Conservation (phyloP, 2,888 invertebrate genomes). For the Bedellia somnulentella region DNA sequence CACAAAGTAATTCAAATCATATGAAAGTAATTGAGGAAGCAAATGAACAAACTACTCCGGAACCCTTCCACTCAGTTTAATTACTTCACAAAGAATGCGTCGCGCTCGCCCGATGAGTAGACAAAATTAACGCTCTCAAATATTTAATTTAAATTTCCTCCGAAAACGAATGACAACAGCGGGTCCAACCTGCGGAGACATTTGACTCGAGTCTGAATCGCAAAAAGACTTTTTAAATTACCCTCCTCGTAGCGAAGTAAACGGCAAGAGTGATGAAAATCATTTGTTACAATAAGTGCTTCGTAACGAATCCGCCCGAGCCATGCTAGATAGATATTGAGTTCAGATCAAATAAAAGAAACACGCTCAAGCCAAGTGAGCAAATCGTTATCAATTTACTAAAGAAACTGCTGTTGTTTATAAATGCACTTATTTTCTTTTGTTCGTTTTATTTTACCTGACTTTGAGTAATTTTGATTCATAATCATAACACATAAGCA, state of each 20-base stretch:
- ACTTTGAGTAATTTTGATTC: too few relatives aligned
- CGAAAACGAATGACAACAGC: slow-evolving; percentile 55
- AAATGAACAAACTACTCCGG: slow-evolving; percentile 58
- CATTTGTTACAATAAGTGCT: slow-evolving; percentile 36
- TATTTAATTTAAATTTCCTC: slow-evolving; percentile 60
- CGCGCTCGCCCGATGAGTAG: slow-evolving; percentile 57
- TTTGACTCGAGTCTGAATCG: slow-evolving; percentile 7
- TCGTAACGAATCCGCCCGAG: slow-evolving; percentile 22
- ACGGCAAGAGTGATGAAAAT: slow-evolving; percentile 28
- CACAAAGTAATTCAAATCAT: slow-evolving; percentile 37
- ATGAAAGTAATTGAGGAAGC: slow-evolving; percentile 54
- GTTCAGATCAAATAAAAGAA: slow-evolving; percentile 29
- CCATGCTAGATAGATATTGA: slow-evolving; percentile 29
- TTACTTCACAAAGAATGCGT: slow-evolving; percentile 62
- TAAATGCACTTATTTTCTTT: slow-evolving; percentile 2
- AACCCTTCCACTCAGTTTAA: slow-evolving; percentile 60
- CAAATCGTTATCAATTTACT: slow-evolving; percentile 37
- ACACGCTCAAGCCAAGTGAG: slow-evolving; percentile 25
- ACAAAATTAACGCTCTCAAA: slow-evolving; percentile 61
- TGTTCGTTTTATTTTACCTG: too few relatives aligned
- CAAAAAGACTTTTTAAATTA: slow-evolving; percentile 10
- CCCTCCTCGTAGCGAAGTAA: slow-evolving; percentile 1
- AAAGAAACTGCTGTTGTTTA: slow-evolving; percentile 10
- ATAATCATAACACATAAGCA: background rate
- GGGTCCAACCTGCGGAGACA: slow-evolving; percentile 28